Base-by-base conservation (phyloP, 2,888 invertebrate species). In the Brachyopa scutellaris region DNA sequence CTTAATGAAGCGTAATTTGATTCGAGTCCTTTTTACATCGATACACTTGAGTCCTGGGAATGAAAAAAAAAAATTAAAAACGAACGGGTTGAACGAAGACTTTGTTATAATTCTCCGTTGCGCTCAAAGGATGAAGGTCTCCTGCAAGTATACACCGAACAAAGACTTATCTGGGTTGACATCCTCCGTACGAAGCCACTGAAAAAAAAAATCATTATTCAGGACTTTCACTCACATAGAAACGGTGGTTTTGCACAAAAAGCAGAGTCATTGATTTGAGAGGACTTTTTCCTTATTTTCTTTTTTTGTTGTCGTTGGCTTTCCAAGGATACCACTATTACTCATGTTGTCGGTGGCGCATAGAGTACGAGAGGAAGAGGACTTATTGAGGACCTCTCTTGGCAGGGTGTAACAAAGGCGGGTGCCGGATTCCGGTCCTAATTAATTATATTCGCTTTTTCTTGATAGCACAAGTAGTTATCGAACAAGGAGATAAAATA, bases 401-500 rank as follows among this genome's bases (percentile, higher is more conserved):
- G 59, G 19, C 45, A 26, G 53, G 23, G 53, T 55, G 19, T 49
- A 55, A 79, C 73, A 73, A 79, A 79, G 73, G 55, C 61, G 73
- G 61, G 11, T 21, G 53, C 31, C 36, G 53, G 57, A 45, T 57
- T 31, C 26, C 45, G 66, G 55, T 38, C 51, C 80, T 80, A 80
- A 80, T 80, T 80, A 80, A 80, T 80, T 76, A 70, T 80, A 59
- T 69, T 74, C 67, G 49, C 26, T 80, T 62, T 49, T 26, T 23
- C 42, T 42, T 19, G 5, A 61, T 78, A 36, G 73, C 53, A 64
- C 69, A 64, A 80, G 74, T 80, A 70, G 80, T 80, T 80, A 76
- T 76, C 62, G 69, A 80, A 70, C 64, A 76, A 80, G 69, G 31
- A 80, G 74, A 80, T 80, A 76, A 70, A 80, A 80, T 80, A 80